Percentiles rank a stretch among this genome's conserved stretches.
phyloP scores from a whole-genome alignment of 2,888 invertebrate genomes.

The Schizotus pectinicornis region DNA sequence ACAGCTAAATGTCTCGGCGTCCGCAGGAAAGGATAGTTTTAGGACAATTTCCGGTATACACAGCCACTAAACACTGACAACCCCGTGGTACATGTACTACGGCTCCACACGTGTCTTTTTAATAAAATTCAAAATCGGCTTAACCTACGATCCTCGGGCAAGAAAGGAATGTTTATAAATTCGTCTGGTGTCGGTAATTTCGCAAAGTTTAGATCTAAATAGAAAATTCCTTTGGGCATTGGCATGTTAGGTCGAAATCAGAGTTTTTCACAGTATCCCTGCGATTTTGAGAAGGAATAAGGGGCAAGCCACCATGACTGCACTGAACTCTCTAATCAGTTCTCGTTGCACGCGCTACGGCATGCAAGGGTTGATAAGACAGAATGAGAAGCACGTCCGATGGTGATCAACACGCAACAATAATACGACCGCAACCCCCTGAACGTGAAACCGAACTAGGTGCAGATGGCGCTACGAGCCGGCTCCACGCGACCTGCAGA shows the following conservation, averaged over 20 bases:
- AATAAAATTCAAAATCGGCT: too few species aligned
- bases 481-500: conserved; percentile 43
- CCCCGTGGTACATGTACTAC: background rate
- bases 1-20: background rate
- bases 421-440: conserved; percentile 43
- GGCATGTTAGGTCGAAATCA: too few species aligned
- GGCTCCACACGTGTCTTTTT: conserved; percentile 15
- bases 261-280: too few species aligned
- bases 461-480: conserved; percentile 46
- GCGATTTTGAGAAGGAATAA: too few species aligned
- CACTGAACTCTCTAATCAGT: conserved; percentile 1
- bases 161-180: too few species aligned
- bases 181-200: background rate
- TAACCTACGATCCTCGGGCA: too few species aligned
- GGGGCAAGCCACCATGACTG: background rate
- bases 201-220: background rate
- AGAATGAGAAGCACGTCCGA: conserved; percentile 14
- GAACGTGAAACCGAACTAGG: conserved; percentile 43
- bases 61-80: conserved; percentile 13
- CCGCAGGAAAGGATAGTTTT: conserved; percentile 1
- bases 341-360: conserved; percentile 8
- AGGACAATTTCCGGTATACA: conserved; percentile 1
- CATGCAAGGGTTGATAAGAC: conserved; percentile 6
- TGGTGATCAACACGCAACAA: conserved; percentile 31
- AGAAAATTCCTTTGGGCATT: too few species aligned